Conservation (phyloP, 1,140 invertebrate species). For the Spodoptera litura region DNA sequence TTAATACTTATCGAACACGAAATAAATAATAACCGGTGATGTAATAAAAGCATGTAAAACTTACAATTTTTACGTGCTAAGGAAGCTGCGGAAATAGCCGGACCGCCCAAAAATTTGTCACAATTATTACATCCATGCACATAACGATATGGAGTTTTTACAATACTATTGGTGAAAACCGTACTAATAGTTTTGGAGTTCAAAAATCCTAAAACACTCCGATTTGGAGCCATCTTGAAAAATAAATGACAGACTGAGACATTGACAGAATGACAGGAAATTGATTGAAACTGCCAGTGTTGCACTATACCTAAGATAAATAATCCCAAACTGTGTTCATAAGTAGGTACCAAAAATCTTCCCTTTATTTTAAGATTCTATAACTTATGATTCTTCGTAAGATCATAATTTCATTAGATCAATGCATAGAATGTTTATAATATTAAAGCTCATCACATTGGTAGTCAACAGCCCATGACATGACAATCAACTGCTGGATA, state of each 20-base stretch:
- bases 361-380: too few relatives aligned
- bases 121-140: conserved; percentile 80
- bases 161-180: conserved; percentile 76
- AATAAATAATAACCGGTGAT: conserved; percentile 69
- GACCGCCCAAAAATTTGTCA: conserved; percentile 67
- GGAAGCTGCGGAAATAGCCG: conserved; percentile 55
- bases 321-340: too few relatives aligned
- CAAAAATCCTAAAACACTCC: conserved; percentile 84
- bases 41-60: conserved; percentile 84
- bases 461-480: too few relatives aligned
- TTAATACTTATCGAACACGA: conserved; percentile 2
- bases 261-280: neutral
- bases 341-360: too few relatives aligned
- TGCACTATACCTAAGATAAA: neutral
- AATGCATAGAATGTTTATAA: too few relatives aligned
- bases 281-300: neutral
- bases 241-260: conserved; percentile 58
- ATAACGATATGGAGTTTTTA: conserved; percentile 76
- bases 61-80: conserved; percentile 79
- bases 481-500: too few relatives aligned
- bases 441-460: too few relatives aligned
- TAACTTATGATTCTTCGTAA: too few relatives aligned
- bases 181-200: conserved; percentile 80
- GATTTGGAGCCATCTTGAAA: conserved; percentile 82
- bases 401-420: too few relatives aligned